Percentiles rank a stretch among this genome's conserved stretches.
Evolutionary conservation across 2,888 invertebrate species (phyloP).

Genomic region (Microplitis manilae): DNA sequence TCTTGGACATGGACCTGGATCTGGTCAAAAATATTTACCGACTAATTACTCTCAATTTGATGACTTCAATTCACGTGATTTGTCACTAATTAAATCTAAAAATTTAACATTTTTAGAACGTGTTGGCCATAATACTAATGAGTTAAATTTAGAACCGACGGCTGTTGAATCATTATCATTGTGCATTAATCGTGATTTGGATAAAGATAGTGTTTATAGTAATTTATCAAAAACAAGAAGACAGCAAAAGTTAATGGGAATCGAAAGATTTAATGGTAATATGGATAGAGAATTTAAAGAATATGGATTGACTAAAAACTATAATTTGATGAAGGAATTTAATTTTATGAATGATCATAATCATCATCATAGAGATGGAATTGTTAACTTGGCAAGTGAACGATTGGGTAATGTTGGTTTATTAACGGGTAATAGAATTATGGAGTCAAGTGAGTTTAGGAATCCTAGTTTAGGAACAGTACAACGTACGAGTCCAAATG

Average conservation of each 20-base stretch:
- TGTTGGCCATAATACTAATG: constrained; percentile 53
- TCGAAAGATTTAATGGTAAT: constrained; percentile 35
- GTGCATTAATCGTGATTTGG: constrained; percentile 55
- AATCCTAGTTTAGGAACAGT: constrained; percentile 51
- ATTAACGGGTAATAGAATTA: constrained; percentile 55
- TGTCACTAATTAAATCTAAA: constrained; percentile 56
- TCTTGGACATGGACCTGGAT: too few species aligned
- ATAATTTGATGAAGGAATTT: constrained; percentile 61
- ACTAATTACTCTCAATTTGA: constrained; percentile 48
- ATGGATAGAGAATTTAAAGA: constrained; percentile 62
- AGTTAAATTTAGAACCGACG: constrained; percentile 47
- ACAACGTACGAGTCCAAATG: constrained; percentile 57
- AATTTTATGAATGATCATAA: constrained; percentile 57
- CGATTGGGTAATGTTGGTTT: constrained; percentile 57
- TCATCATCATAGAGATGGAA: constrained; percentile 52
- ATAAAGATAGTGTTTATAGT: constrained; percentile 57
- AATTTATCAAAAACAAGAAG: constrained; percentile 50
- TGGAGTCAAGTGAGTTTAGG: constrained; percentile 58
- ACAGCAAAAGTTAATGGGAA: constrained; percentile 26
- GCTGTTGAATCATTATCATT: constrained; percentile 47
- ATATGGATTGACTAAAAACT: constrained; percentile 59
- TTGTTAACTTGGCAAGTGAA: constrained; percentile 56
- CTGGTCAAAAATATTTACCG: too few species aligned
- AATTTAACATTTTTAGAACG: constrained; percentile 52
- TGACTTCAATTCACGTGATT: constrained; percentile 52